Conservation (phyloP, 2,888 invertebrate species). For the Theretra japonica region DNA sequence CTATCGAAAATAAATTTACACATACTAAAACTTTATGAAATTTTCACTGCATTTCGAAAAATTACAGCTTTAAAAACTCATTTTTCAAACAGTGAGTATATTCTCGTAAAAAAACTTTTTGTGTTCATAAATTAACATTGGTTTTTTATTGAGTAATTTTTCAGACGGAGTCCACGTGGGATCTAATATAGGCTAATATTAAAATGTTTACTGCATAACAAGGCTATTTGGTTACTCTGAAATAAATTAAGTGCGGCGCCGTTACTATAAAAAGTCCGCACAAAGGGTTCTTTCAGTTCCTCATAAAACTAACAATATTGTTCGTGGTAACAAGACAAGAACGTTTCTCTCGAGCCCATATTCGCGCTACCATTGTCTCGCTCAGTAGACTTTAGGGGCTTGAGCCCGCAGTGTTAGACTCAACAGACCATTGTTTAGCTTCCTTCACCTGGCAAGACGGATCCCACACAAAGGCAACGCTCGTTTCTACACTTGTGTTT, state of each 20-base stretch:
- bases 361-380: conserved; percentile 78
- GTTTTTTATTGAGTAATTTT: not conserved
- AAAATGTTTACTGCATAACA: conserved; percentile 20
- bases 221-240: conserved; percentile 24
- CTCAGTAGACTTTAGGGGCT: conserved; percentile 77
- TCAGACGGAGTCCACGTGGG: not conserved
- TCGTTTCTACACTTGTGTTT: conserved; percentile 78
- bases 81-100: not conserved
- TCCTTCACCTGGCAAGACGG: conserved; percentile 80
- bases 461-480: conserved; percentile 77
- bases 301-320: conserved; percentile 84
- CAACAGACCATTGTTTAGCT: conserved; percentile 79
- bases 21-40: not conserved
- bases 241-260: conserved; percentile 26
- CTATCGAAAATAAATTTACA: conserved; percentile 17
- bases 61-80: not conserved
- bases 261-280: conserved; percentile 58
- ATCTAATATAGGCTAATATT: conserved; percentile 2
- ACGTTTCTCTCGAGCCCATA: conserved; percentile 77
- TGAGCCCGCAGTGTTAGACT: conserved; percentile 70
- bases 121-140: not conserved
- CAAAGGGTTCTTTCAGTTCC: conserved; percentile 73
- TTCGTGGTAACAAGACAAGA: conserved; percentile 80
- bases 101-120: not conserved
- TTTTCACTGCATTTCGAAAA: not conserved